Conservation (phyloP, 2,113 vertebrate species). For the Lipotes vexillifer region DNA sequence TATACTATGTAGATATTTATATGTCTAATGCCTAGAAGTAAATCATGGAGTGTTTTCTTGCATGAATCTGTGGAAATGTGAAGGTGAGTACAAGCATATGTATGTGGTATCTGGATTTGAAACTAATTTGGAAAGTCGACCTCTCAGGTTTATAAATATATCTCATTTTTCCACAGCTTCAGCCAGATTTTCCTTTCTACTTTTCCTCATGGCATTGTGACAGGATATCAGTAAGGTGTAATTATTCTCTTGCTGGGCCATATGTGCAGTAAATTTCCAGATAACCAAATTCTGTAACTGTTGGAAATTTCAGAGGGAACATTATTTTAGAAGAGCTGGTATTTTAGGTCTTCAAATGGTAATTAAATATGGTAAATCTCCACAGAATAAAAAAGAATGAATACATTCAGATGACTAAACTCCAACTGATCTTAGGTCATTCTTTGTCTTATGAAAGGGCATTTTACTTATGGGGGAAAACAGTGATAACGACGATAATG, state of each 20-base stretch:
- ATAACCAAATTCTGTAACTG: conserved; percentile 24
- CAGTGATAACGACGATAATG: neutral
- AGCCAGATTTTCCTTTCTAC: conserved; percentile 28
- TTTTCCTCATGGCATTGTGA: conserved; percentile 43
- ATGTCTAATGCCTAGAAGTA: neutral
- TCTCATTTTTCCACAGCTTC: conserved; percentile 54
- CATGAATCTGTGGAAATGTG: neutral
- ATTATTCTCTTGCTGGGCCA: conserved; percentile 46
- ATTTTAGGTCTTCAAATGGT: conserved; percentile 39
- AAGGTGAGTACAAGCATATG: neutral
- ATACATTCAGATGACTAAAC: neutral
- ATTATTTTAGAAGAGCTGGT: conserved; percentile 26
- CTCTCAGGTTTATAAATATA: conserved; percentile 59
- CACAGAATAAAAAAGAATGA: neutral
- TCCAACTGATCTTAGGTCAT: neutral
- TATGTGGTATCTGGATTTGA: conserved; percentile 14
- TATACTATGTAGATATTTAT: neutral
- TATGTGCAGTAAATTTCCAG: conserved; percentile 35
- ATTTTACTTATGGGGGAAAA: neutral
- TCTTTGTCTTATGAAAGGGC: neutral
- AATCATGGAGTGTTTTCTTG: neutral
- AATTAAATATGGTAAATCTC: neutral
- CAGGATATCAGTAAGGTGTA: conserved; percentile 32
- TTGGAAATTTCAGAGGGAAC: conserved; percentile 7
- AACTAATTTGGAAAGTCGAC: conserved; percentile 50